Percentiles rank a stretch among this genome's conserved stretches.
Evolutionary conservation across 2,113 vertebrate genomes (phyloP).

Genomic region (Sorex fumeus): DNA sequence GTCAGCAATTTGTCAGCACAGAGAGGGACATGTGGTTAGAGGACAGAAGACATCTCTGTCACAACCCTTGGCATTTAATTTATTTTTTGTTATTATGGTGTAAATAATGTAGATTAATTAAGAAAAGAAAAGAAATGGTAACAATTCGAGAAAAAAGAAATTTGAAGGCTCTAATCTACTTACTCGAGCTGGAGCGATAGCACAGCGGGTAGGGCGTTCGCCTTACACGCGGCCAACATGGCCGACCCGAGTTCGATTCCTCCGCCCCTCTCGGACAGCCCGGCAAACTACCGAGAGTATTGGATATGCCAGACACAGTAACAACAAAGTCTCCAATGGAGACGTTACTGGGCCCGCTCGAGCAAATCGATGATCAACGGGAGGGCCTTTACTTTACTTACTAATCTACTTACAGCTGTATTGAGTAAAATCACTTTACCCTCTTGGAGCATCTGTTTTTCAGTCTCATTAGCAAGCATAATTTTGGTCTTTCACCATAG

Average conservation of each 20-base stretch:
- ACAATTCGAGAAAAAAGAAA: slow-evolving; percentile 31
- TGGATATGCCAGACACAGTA: too few species aligned
- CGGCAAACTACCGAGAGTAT: too few species aligned
- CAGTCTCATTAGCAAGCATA: background rate
- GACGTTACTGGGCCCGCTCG: too few species aligned
- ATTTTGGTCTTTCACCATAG: slow-evolving; percentile 20
- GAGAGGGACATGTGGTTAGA: background rate
- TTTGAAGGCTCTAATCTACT: slow-evolving; percentile 12
- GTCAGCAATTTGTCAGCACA: background rate
- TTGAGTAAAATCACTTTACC: background rate
- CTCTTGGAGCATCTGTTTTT: background rate
- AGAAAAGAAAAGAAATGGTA: slow-evolving; percentile 18
- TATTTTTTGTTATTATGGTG: background rate
- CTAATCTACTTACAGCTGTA: background rate
- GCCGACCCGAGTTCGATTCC: too few species aligned
- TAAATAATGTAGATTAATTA: background rate
- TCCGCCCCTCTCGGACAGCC: too few species aligned
- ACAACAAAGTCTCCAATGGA: too few species aligned
- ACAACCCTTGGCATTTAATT: background rate
- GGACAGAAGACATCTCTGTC: background rate
- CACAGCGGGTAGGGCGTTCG: too few species aligned
- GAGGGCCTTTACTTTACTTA: too few species aligned
- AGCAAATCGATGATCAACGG: too few species aligned
- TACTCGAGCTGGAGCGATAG: too few species aligned
- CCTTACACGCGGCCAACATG: too few species aligned